These are phyloP conservation scores for Druceiella hillmani DNA, from an alignment of 2,888 invertebrate species.

Conservation along the genomic window DNA sequence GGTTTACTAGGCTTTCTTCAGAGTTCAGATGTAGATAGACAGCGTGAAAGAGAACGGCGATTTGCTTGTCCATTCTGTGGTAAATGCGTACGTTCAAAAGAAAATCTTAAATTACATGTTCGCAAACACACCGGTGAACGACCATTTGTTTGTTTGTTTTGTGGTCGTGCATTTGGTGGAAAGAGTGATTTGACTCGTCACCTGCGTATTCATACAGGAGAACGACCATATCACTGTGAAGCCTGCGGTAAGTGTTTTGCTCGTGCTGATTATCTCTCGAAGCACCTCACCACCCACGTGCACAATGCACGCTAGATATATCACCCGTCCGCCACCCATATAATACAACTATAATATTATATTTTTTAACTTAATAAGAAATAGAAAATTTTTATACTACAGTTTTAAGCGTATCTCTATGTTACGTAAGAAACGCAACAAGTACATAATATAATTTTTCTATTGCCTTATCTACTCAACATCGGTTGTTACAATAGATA, in stretches of 20 bases:
- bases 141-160: conserved; percentile 87
- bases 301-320: conserved; percentile 68
- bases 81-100: conserved; percentile 84
- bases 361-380: conserved; percentile 2
- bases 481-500: no score
- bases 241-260: conserved; percentile 91
- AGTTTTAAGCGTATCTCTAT: conserved; percentile 6
- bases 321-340: no score
- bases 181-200: conserved; percentile 85
- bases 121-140: conserved; percentile 83
- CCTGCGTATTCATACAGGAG: conserved; percentile 83
- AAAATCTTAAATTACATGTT: conserved; percentile 82
- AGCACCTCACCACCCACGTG: conserved; percentile 86
- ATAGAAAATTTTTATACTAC: conserved; percentile 5
- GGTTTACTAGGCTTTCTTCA: conserved; percentile 60
- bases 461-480: no score
- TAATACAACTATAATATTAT: conserved; percentile 1
- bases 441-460: no score
- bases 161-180: conserved; percentile 83
- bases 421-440: no score
- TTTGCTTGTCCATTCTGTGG: conserved; percentile 88
- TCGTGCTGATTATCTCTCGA: conserved; percentile 83
- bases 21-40: conserved; percentile 50
- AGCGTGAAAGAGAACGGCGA: conserved; percentile 64
- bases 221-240: conserved; percentile 86